Conservation (phyloP, 1,140 invertebrate species). For the Frieseomelitta varia region DNA sequence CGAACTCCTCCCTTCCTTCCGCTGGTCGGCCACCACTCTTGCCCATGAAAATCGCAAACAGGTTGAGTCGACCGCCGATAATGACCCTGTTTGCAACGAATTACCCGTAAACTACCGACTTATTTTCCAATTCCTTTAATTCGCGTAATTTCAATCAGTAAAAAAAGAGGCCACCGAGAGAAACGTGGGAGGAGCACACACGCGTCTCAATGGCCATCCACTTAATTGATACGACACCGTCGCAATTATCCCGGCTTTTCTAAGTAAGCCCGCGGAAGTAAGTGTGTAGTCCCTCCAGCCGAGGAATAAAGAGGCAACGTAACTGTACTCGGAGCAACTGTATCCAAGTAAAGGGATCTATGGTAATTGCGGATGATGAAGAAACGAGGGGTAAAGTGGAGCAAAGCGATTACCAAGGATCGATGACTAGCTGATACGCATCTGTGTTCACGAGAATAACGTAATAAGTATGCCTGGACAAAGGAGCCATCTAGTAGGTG, state of each 20-base stretch:
- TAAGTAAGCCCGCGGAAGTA: constrained; percentile 7
- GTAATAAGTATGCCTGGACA: constrained; percentile 47
- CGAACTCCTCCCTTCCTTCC: too few relatives aligned
- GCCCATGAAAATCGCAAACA: neutral
- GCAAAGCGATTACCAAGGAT: constrained; percentile 36
- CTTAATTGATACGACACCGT: constrained; percentile 11
- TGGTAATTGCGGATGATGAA: constrained; percentile 38
- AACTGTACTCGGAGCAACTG: constrained; percentile 51
- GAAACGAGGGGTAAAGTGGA: constrained; percentile 41
- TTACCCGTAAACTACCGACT: neutral
- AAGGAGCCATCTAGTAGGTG: constrained; percentile 62
- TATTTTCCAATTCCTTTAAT: neutral
- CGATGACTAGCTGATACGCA: constrained; percentile 53
- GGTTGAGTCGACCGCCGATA: neutral
- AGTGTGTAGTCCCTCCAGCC: too few relatives aligned
- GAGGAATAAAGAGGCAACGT: constrained; percentile 10
- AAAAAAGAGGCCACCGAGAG: neutral
- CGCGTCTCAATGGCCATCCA: neutral
- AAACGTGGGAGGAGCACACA: too few relatives aligned
- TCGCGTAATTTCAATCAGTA: neutral
- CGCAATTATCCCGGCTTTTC: constrained; percentile 5
- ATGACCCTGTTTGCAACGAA: neutral
- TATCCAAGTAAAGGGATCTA: constrained; percentile 37
- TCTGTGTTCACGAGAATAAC: constrained; percentile 35
- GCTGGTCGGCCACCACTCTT: neutral